These are phyloP conservation scores for Scaptomyza graminum DNA, from an alignment of 1,140 invertebrate species.

Conservation along the genomic window DNA sequence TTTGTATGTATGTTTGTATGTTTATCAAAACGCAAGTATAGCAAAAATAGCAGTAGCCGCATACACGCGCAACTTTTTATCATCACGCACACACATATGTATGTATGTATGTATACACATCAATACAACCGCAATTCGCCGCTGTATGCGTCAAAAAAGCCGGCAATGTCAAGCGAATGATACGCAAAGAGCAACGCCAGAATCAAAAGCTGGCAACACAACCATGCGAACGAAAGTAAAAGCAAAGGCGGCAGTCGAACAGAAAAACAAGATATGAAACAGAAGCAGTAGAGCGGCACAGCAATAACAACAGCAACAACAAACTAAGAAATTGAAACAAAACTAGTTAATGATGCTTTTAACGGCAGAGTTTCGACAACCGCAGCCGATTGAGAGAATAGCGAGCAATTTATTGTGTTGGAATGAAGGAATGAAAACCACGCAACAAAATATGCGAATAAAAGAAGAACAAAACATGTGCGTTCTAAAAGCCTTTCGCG, in stretches of 20 bases:
- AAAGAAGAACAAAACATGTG: constrained; percentile 21
- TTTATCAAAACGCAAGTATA: constrained; percentile 61
- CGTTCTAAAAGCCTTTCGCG: not conserved
- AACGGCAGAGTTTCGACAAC: constrained; percentile 23
- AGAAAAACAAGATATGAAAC: constrained; percentile 23
- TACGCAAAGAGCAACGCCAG: constrained; percentile 44
- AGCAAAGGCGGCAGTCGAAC: constrained; percentile 43
- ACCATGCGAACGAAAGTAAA: constrained; percentile 73
- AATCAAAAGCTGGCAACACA: constrained; percentile 43
- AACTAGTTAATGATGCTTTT: constrained; percentile 41
- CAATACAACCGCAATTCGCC: constrained; percentile 31
- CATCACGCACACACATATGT: constrained; percentile 46
- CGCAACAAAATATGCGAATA: constrained; percentile 11
- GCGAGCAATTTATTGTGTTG: not conserved
- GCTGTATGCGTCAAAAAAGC: constrained; percentile 71
- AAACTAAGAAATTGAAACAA: constrained; percentile 45
- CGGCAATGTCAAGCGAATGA: constrained; percentile 65
- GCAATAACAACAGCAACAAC: constrained; percentile 6
- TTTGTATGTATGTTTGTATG: not conserved
- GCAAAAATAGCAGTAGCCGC: constrained; percentile 5
- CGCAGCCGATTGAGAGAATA: not conserved
- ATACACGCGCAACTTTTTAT: constrained; percentile 51
- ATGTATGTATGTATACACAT: not conserved
- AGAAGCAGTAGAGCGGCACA: constrained; percentile 21
- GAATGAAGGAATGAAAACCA: constrained; percentile 6